Evolutionary conservation across 2,888 invertebrate genomes (phyloP), one percentile per base, ranked within the genome.

Genomic region (Cephus sareptanus): DNA sequence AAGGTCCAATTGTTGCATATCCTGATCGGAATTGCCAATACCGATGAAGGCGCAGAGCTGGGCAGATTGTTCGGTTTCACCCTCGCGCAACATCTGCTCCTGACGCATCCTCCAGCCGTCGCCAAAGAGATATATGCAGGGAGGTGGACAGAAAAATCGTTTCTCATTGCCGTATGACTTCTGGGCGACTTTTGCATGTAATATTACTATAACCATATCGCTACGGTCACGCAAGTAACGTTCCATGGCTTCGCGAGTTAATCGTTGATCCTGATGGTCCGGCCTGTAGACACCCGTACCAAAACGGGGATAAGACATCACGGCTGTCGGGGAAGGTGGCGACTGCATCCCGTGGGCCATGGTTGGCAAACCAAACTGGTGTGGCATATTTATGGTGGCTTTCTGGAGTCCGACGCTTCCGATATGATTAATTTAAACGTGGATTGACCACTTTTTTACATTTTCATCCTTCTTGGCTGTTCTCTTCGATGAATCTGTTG

Each of bases 81-180:
- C 97, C 88, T 97, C 97, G 23, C 97, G 94, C 84, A 97, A 92
- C 96, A 98, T 97, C 90, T 98, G 97, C 91, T 98, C 98, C 88
- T 98, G 97, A 80, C 98, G 95, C 92, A 97, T 94, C 89, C 98
- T 94, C 99, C 99, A 99, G 23, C 99, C 99, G 86, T 97, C 98
- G n/a, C 99, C 99, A 89, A 97, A 97, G 83, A 99, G 93, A 92
- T 99, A 99, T 89, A 99, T 98, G 92, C 99, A 99, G 0, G 99
- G 99, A 1, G 99, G 99, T 0, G 99, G 99, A 88, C 99, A 99
- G 93, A 99, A 99, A 93, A 99, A 99, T 82, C 99, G 94, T 92
- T 99, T 99, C 91, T 99, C 99, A 92, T 99, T 99, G 83, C 99
- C 99, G 91, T 99, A 99, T 0, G 99, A 99, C 91, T 99, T 99